Percentiles rank a stretch among this genome's conserved stretches.
These are phyloP conservation scores for Heterotilapia buettikoferi DNA, from an alignment of 2,113 vertebrate species.

Conservation along the genomic window DNA sequence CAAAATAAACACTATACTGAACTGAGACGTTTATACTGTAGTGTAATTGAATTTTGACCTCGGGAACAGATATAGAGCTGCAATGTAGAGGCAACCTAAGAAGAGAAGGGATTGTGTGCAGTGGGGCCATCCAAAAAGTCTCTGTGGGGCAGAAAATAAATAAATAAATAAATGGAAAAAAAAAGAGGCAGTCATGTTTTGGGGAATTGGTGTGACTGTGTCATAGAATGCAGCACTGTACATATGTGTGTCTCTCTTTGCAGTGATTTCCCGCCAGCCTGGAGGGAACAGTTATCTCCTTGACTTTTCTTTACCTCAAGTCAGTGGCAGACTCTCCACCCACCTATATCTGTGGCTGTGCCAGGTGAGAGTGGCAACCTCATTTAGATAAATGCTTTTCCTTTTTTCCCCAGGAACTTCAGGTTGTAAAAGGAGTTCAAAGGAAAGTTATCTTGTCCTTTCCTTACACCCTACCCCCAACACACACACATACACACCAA, in stretches of 20 bases:
- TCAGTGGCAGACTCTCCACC: slow-evolving; percentile 2
- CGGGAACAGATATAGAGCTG: neutral
- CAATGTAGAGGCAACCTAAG: neutral
- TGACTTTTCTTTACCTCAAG: slow-evolving; percentile 26
- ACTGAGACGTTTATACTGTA: neutral
- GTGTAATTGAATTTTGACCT: slow-evolving; percentile 33
- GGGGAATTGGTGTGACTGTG: neutral
- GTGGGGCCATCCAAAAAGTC: neutral
- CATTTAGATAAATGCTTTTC: slow-evolving; percentile 31
- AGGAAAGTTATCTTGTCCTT: slow-evolving; percentile 31
- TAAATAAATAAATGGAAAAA: neutral
- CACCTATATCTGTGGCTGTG: slow-evolving; percentile 16
- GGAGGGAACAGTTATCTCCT: slow-evolving; percentile 20
- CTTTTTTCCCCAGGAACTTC: neutral
- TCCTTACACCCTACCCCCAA: neutral
- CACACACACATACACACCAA: neutral
- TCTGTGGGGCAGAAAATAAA: neutral
- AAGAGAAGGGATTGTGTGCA: neutral
- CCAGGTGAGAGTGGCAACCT: slow-evolving; percentile 48
- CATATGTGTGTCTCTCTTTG: neutral
- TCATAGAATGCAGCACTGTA: neutral
- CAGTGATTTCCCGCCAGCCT: slow-evolving; percentile 27
- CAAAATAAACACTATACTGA: neutral
- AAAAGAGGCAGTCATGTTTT: neutral
- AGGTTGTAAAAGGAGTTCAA: slow-evolving; percentile 30